A percentile compares a stretch with the other conserved stretches of the same genome.
Conservation (phyloP, 2,888 invertebrate genomes). For the Achlya flavicornis region DNA sequence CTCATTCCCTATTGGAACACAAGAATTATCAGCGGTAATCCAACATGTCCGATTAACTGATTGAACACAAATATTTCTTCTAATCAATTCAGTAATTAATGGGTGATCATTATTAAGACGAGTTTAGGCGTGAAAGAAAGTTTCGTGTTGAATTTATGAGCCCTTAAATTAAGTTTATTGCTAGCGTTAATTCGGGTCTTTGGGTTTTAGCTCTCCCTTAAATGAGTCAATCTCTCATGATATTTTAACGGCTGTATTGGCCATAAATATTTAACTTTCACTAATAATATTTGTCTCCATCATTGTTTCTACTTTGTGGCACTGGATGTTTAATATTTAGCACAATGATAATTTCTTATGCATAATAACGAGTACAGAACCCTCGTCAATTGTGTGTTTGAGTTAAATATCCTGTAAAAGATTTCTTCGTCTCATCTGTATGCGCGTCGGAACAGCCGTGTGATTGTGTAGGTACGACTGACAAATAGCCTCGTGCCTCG, state of each 20-base stretch:
- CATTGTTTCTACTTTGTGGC: not conserved
- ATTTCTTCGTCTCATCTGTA: constrained; percentile 59
- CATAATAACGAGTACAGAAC: not conserved
- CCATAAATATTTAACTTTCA: constrained; percentile 66
- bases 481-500: constrained; percentile 65
- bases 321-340: not conserved
- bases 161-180: constrained; percentile 70
- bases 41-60: constrained; percentile 1
- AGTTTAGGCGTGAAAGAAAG: constrained; percentile 63
- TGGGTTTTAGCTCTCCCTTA: constrained; percentile 48
- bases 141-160: constrained; percentile 63
- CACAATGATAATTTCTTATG: not conserved
- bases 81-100: not conserved
- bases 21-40: not conserved
- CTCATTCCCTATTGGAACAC: constrained; percentile 29
- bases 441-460: constrained; percentile 49
- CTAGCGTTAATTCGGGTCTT: constrained; percentile 37
- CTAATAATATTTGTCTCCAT: constrained; percentile 35
- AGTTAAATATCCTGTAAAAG: constrained; percentile 46
- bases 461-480: constrained; percentile 59
- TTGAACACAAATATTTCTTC: not conserved
- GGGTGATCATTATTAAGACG: constrained; percentile 45
- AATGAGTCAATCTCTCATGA: constrained; percentile 45
- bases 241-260: constrained; percentile 49
- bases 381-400: constrained; percentile 25